Evolutionary conservation across 2,113 vertebrate species (phyloP), one percentile per base, ranked within the genome.

Genomic region (Apistogramma diplotaenia): DNA sequence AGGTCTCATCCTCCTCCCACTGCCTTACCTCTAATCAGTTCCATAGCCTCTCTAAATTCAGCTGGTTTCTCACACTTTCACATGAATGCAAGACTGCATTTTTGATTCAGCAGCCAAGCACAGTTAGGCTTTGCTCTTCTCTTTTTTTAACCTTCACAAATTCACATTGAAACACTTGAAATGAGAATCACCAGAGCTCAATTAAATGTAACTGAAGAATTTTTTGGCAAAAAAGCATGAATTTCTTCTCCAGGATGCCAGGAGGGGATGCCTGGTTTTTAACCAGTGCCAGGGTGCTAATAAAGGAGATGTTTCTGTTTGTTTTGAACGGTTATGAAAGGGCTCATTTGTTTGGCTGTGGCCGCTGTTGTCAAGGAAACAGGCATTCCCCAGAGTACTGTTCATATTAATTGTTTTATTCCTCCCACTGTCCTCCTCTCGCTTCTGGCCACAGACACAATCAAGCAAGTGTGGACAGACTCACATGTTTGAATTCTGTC

Each of bases 321-420:
- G 90, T 88, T 83, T 89, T 79, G 84, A 79, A 76, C 88, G 85
- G 84, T 93, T 91, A 92, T 93, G 92, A 94, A 94, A 94, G 93
- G 89, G 57, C 56, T 35, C 43, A 25, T 91, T 93, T 95, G 92
- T 93, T 93, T 91, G 82, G 75, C 91, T 78, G 79, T 89, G 90
- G 77, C 78, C 54, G 29, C 85, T 85, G 92, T 95, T 86, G 92
- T 86, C 91, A 87, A 40, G 92, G 91, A 90, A 85, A 92, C 91
- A 31, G 70, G 88, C 93, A 94, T 94, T 94, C 93, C 92, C 91
- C 51, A 7, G 84, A 92, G 87, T 76, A 76, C 89, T 87, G 88
- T 88, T 85, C 90, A 88, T 83, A 91, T 91, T 94, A 89, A 94
- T 94, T 91, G 79, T 93, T 91, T 86, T 91, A 92, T 91, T 93